A percentile compares a stretch with the other conserved stretches of the same genome.
These are phyloP conservation scores for Pachymerium ferrugineum DNA, from an alignment of 2,888 invertebrate genomes.

Conservation along the genomic window DNA sequence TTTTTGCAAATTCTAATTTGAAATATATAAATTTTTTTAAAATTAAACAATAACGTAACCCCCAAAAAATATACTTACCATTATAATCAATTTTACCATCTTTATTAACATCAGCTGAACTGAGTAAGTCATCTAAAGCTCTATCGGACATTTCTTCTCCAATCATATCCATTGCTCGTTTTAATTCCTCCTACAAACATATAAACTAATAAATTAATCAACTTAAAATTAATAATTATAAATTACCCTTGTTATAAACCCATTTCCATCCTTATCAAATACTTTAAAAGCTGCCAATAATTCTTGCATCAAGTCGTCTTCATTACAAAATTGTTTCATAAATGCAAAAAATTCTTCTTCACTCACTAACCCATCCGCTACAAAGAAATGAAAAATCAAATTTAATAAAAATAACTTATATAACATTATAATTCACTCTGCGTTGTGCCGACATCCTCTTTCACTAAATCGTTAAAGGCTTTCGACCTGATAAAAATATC, in stretches of 20 bases:
- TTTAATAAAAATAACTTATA: background rate
- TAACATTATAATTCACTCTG: no score
- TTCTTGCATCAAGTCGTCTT: conserved; percentile 65
- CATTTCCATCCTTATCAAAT: conserved; percentile 84
- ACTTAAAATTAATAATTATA: background rate
- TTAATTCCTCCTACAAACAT: conserved; percentile 60
- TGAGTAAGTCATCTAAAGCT: conserved; percentile 67
- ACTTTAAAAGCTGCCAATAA: conserved; percentile 82
- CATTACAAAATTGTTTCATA: conserved; percentile 34
- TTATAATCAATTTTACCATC: conserved; percentile 77
- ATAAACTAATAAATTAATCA: background rate
- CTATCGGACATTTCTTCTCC: conserved; percentile 69
- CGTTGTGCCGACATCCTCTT: no score
- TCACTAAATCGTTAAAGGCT: no score
- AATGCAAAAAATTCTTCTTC: conserved; percentile 70
- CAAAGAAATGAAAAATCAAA: conserved; percentile 36
- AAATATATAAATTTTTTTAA: background rate
- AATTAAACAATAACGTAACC: background rate
- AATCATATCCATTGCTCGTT: conserved; percentile 74
- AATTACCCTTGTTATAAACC: conserved; percentile 63
- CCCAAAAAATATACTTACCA: conserved; percentile 52
- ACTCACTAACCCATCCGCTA: conserved; percentile 68
- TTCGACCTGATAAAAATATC: no score
- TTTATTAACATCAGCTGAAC: conserved; percentile 69
- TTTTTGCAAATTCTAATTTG: conserved; percentile 32